These are phyloP conservation scores for Apodemia zela DNA, from an alignment of 2,888 invertebrate species.

Conservation along the genomic window DNA sequence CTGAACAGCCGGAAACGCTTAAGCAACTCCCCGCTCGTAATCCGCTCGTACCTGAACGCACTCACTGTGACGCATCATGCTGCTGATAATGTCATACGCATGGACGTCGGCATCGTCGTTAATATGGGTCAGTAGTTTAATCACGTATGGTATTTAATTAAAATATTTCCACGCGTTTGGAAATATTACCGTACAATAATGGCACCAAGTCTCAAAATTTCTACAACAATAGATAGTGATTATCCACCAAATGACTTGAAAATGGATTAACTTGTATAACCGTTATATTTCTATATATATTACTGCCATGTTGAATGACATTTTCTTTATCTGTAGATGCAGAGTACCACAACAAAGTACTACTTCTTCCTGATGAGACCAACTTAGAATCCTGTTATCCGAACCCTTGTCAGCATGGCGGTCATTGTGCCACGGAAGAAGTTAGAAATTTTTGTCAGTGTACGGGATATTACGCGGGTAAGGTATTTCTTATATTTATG, in stretches of 20 bases:
- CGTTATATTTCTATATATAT: too few species aligned
- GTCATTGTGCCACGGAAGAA: conserved; percentile 83
- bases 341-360: conserved; percentile 82
- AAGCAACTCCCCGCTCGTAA: conserved; percentile 65
- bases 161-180: too few species aligned
- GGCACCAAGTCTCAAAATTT: too few species aligned
- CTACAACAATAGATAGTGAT: too few species aligned
- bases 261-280: too few species aligned
- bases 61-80: conserved; percentile 80
- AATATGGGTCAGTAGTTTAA: conserved; percentile 68
- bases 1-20: conserved; percentile 46
- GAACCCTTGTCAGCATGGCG: conserved; percentile 86
- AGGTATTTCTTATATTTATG: background rate
- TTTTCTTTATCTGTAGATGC: conserved; percentile 64
- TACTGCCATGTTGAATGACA: too few species aligned
- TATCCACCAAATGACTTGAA: too few species aligned
- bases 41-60: conserved; percentile 85
- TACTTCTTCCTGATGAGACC: conserved; percentile 78
- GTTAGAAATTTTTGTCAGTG: conserved; percentile 84
- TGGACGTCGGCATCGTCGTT: conserved; percentile 83
- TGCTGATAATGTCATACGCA: conserved; percentile 59
- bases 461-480: conserved; percentile 86
- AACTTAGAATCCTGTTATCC: conserved; percentile 85
- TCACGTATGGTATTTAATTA: background rate
- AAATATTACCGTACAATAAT: too few species aligned